These are phyloP conservation scores for Ypsolopha sequella DNA, from an alignment of 2,888 invertebrate species.

Conservation along the genomic window DNA sequence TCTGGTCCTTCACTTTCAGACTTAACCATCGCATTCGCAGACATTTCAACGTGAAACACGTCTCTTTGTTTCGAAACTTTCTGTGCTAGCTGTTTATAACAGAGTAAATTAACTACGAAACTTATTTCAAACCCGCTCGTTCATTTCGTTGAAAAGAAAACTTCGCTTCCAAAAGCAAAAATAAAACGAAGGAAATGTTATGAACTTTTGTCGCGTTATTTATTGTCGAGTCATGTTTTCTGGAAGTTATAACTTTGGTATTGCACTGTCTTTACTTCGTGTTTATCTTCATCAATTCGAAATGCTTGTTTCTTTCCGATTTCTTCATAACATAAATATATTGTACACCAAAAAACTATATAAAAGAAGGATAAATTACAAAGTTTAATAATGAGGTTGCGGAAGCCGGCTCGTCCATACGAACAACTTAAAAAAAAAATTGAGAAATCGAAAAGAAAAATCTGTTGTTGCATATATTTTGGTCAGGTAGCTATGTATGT, in stretches of 20 bases:
- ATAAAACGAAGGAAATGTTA: slow-evolving; percentile 21
- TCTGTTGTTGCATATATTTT: too few species aligned
- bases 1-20: slow-evolving; percentile 7
- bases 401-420: too few species aligned
- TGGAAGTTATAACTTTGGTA: slow-evolving; percentile 5
- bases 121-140: slow-evolving; percentile 18
- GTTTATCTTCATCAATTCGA: neutral
- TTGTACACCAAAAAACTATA: too few species aligned
- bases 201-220: slow-evolving; percentile 26
- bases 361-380: too few species aligned
- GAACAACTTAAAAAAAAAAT: too few species aligned
- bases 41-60: slow-evolving; percentile 9
- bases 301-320: too few species aligned
- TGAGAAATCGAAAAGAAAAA: too few species aligned
- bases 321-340: too few species aligned
- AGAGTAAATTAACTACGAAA: slow-evolving; percentile 20
- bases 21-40: slow-evolving; percentile 9
- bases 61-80: slow-evolving; percentile 12
- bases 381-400: too few species aligned
- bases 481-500: too few species aligned
- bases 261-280: neutral
- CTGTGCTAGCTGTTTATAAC: slow-evolving; percentile 4
- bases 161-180: slow-evolving; percentile 16
- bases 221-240: slow-evolving; percentile 26
- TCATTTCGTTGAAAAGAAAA: slow-evolving; percentile 20